A percentile compares a stretch with the other conserved stretches of the same genome.
Conservation (phyloP, 2,888 invertebrate species). For the Meteorus colon region DNA sequence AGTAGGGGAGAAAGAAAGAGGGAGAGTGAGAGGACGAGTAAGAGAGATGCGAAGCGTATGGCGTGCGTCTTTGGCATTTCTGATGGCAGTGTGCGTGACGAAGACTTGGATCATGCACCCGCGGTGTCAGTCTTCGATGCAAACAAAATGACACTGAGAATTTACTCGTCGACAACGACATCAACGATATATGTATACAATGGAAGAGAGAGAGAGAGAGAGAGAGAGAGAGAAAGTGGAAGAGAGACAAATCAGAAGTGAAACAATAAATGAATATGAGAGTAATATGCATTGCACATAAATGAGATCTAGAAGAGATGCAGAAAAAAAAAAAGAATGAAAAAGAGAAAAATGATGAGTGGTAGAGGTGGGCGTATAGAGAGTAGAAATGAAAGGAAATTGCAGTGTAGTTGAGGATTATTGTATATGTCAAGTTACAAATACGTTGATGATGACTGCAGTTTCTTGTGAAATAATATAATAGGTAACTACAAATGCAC, state of each 20-base stretch:
- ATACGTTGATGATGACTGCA: not conserved
- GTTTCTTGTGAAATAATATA: conserved; percentile 15
- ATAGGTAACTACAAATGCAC: conserved; percentile 40
- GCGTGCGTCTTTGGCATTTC: conserved; percentile 52
- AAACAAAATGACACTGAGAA: conserved; percentile 40
- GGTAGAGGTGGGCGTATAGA: too few species aligned
- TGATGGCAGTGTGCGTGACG: conserved; percentile 29
- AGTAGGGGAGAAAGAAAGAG: not conserved
- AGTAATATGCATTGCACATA: not conserved
- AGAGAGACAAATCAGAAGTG: not conserved
- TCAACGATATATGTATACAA: conserved; percentile 12
- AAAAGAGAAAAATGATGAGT: too few species aligned
- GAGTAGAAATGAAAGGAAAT: too few species aligned
- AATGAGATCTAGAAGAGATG: too few species aligned
- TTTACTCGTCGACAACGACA: conserved; percentile 19
- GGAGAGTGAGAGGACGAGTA: too few species aligned
- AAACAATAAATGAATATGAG: conserved; percentile 11
- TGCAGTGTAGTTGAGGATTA: too few species aligned
- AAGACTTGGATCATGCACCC: conserved; percentile 55
- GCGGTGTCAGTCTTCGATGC: conserved; percentile 51
- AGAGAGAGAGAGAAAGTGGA: not conserved
- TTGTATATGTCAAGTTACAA: conserved; percentile 7
- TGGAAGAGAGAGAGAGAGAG: conserved; percentile 5
- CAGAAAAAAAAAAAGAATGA: too few species aligned
- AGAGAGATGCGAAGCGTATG: conserved; percentile 45